Evolutionary conservation across 2,113 vertebrate genomes (phyloP).

Genomic region (Lipotes vexillifer): DNA sequence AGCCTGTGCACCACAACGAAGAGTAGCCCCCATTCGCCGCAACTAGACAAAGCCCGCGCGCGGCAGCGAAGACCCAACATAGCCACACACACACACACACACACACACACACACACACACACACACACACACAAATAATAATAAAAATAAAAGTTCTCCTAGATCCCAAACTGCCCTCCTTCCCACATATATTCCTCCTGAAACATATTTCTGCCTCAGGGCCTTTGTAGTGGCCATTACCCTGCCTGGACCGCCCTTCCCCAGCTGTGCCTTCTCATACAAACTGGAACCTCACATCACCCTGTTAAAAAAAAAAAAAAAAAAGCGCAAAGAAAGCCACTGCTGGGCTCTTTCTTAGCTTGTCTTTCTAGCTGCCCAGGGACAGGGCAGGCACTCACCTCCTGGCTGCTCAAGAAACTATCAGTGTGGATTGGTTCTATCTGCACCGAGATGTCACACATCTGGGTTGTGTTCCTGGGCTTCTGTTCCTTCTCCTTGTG

Average conservation of each 20-base stretch:
- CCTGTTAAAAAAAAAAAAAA: too few species aligned
- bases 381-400: conserved; percentile 3
- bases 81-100: too few species aligned
- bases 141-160: background rate
- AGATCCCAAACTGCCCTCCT: background rate
- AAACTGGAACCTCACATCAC: background rate
- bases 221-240: background rate
- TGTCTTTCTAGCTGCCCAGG: fast-evolving
- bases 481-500: conserved; percentile 31
- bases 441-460: conserved; percentile 55
- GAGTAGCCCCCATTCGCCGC: too few species aligned
- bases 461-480: background rate
- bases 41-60: too few species aligned
- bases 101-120: too few species aligned
- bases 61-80: too few species aligned
- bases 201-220: background rate
- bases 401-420: background rate
- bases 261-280: background rate
- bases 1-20: too few species aligned
- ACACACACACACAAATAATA: too few species aligned
- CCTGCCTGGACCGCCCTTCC: background rate
- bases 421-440: background rate
- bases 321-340: background rate
- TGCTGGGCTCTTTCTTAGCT: fast-evolving
- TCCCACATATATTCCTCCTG: background rate